Evolutionary conservation across 2,113 vertebrate species (phyloP).

Genomic region (Tragulus kanchil): DNA sequence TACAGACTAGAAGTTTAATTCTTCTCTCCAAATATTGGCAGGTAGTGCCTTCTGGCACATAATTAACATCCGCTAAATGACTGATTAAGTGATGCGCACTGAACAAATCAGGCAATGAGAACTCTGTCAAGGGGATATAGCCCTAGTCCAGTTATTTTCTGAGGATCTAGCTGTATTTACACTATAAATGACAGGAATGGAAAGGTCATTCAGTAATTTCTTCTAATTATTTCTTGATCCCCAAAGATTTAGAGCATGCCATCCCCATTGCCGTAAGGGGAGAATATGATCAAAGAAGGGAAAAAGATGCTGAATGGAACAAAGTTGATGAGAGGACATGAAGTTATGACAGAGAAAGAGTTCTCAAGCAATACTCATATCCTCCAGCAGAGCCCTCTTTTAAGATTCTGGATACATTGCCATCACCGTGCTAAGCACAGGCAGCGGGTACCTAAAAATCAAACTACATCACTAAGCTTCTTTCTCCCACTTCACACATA

Average conservation of each 20-base stretch:
- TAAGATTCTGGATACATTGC: not conserved
- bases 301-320: not conserved
- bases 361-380: not conserved
- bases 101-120: not conserved
- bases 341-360: not conserved
- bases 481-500: slow-evolving; percentile 23
- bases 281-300: not conserved
- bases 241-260: not conserved
- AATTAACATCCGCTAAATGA: slow-evolving; percentile 22
- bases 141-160: not conserved
- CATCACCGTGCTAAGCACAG: not conserved
- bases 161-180: not conserved
- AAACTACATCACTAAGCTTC: slow-evolving; percentile 25
- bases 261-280: not conserved
- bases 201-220: not conserved
- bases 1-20: not conserved
- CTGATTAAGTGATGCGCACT: not conserved
- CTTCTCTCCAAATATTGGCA: slow-evolving; percentile 49
- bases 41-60: not conserved
- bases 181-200: not conserved
- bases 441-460: slow-evolving; percentile 13
- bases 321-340: not conserved
- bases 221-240: not conserved
- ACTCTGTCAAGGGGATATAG: not conserved
- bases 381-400: not conserved